Percentiles rank a stretch among this genome's conserved stretches.
phyloP scores from a whole-genome alignment of 2,888 invertebrate species.

The Aleiodes testaceus region DNA sequence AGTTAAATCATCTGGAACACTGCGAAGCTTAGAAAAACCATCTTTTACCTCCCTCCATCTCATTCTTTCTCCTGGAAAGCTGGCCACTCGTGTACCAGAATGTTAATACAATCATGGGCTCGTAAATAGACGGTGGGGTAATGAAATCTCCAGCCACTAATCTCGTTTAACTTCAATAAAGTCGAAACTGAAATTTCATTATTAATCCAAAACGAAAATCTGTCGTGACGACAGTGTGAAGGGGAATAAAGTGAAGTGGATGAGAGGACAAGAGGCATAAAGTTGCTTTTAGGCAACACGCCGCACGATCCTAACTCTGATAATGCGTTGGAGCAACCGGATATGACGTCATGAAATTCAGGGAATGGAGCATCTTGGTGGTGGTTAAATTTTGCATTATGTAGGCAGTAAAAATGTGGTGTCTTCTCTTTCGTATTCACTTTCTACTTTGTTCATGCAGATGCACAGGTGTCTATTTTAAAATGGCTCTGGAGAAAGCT shows the following conservation, averaged over 20 bases:
- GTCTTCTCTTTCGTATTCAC: constrained; percentile 19
- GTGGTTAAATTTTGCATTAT: too few relatives aligned
- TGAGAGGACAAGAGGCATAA: constrained; percentile 10
- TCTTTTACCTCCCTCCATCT: not conserved
- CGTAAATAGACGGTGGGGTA: not conserved
- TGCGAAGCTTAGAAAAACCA: constrained; percentile 26
- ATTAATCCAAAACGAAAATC: constrained; percentile 15
- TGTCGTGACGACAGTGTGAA: not conserved
- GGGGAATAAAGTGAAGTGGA: constrained; percentile 22
- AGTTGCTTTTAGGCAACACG: constrained; percentile 46
- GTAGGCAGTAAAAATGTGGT: constrained; percentile 39
- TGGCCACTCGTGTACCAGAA: constrained; percentile 7
- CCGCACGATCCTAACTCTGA: constrained; percentile 56
- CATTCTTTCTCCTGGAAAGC: constrained; percentile 7
- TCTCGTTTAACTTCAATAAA: constrained; percentile 21
- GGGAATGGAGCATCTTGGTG: constrained; percentile 40
- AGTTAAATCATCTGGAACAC: constrained; percentile 41
- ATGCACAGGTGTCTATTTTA: too few relatives aligned
- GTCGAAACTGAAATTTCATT: constrained; percentile 10
- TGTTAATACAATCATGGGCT: constrained; percentile 23
- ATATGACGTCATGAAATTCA: constrained; percentile 62
- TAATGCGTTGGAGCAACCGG: constrained; percentile 60
- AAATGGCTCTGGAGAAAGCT: not conserved
- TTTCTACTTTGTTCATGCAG: constrained; percentile 44
- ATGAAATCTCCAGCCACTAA: constrained; percentile 18